Conservation (phyloP, 2,888 invertebrate genomes). For the Timandra comae region DNA sequence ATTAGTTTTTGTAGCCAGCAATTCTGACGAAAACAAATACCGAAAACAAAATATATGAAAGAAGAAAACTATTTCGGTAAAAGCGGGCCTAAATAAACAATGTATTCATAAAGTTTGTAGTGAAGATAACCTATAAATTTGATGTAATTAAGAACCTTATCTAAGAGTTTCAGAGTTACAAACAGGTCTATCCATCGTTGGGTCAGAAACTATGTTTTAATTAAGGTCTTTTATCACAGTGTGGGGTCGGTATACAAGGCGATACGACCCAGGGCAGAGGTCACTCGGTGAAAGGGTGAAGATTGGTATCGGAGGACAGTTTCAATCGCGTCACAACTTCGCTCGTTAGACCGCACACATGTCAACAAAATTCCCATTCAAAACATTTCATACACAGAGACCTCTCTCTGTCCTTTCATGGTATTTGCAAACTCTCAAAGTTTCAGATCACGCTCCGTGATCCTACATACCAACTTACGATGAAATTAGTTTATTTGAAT, state of each 20-base stretch:
- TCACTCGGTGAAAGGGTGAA: slow-evolving; percentile 52
- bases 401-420: slow-evolving; percentile 48
- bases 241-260: slow-evolving; percentile 28
- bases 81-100: no score
- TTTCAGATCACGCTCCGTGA: no score
- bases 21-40: no score
- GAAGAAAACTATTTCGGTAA: no score
- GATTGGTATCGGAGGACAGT: slow-evolving; percentile 60
- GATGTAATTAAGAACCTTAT: slow-evolving; percentile 34
- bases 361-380: slow-evolving; percentile 46
- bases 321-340: slow-evolving; percentile 65
- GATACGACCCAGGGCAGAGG: slow-evolving; percentile 34
- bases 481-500: no score
- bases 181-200: slow-evolving; percentile 32
- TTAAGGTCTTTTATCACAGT: slow-evolving; percentile 57
- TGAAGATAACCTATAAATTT: slow-evolving; percentile 15
- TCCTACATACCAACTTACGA: no score
- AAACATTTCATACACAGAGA: slow-evolving; percentile 43
- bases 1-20: no score
- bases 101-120: no score
- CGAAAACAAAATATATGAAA: no score
- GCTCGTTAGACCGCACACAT: slow-evolving; percentile 51
- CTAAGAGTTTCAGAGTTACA: slow-evolving; percentile 20
- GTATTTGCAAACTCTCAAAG: slow-evolving; percentile 24
- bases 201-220: slow-evolving; percentile 53